These are phyloP conservation scores for Notodonta ziczac DNA, from an alignment of 2,888 invertebrate species.

Conservation along the genomic window DNA sequence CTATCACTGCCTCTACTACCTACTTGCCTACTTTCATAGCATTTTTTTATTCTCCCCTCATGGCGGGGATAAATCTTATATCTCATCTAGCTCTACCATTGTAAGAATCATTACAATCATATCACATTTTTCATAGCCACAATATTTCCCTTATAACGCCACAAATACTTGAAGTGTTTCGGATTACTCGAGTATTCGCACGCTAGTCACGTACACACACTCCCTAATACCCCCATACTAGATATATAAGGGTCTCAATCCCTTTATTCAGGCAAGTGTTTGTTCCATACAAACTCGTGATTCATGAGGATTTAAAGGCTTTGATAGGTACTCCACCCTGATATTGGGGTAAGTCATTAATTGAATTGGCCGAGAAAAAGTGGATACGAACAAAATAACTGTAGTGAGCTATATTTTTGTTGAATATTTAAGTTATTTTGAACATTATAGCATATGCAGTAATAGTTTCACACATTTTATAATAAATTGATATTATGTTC, in stretches of 20 bases:
- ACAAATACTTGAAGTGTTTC: background rate
- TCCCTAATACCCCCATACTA: background rate
- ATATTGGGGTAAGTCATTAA: background rate
- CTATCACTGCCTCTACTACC: too few species aligned
- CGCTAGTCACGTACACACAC: background rate
- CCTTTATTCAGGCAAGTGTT: background rate
- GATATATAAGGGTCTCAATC: background rate
- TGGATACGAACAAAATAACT: background rate
- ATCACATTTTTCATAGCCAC: background rate
- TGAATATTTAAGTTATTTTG: too few species aligned
- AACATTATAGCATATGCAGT: too few species aligned
- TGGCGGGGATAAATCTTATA: background rate
- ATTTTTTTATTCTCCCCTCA: background rate
- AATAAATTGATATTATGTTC: too few species aligned
- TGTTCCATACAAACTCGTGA: constrained; percentile 1
- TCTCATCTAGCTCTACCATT: too few species aligned
- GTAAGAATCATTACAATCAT: background rate
- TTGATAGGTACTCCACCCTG: background rate
- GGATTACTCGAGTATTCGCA: background rate
- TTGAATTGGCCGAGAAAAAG: too few species aligned
- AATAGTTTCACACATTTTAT: too few species aligned
- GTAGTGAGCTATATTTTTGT: too few species aligned
- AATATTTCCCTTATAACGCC: background rate
- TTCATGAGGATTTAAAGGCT: background rate
- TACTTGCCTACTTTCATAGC: too few species aligned